A percentile compares a stretch with the other conserved stretches of the same genome.
phyloP scores from a whole-genome alignment of 2,888 invertebrate species.

The Alcis repandata region DNA sequence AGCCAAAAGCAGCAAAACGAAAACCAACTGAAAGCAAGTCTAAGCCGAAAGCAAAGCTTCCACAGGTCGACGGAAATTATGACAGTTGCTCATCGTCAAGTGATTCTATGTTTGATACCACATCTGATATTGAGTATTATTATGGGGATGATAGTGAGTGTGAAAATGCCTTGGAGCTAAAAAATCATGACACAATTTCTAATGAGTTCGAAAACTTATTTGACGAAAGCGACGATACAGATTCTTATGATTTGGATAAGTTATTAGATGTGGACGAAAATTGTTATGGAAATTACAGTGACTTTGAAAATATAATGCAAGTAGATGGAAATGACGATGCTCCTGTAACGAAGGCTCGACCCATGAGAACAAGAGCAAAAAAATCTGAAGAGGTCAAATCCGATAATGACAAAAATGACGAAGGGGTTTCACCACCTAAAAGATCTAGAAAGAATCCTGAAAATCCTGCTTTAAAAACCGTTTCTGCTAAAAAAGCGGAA shows the following conservation, averaged over 20 bases:
- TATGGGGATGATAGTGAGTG: not conserved
- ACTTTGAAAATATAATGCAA: constrained; percentile 66
- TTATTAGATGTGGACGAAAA: not conserved
- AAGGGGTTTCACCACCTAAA: constrained; percentile 74
- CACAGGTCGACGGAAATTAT: constrained; percentile 86
- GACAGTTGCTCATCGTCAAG: constrained; percentile 58
- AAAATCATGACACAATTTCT: not conserved
- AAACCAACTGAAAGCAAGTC: constrained; percentile 47
- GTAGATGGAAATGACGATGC: constrained; percentile 73
- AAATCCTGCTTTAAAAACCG: constrained; percentile 3
- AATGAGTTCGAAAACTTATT: constrained; percentile 60
- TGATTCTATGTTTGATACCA: constrained; percentile 56
- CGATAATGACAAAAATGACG: constrained; percentile 47
- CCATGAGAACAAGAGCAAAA: constrained; percentile 57
- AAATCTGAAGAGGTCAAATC: constrained; percentile 46
- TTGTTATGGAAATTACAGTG: constrained; percentile 20
- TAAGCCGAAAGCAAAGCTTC: constrained; percentile 65
- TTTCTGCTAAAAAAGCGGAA: constrained; percentile 17
- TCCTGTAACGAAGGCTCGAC: constrained; percentile 54
- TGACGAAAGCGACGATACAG: constrained; percentile 67
- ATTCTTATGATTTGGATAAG: not conserved
- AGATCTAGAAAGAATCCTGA: constrained; percentile 52
- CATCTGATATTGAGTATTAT: constrained; percentile 60
- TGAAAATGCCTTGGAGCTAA: not conserved
- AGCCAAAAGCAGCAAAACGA: constrained; percentile 37